Base-by-base conservation (phyloP, 2,888 invertebrate species). In the Xestobium rufovillosum region DNA sequence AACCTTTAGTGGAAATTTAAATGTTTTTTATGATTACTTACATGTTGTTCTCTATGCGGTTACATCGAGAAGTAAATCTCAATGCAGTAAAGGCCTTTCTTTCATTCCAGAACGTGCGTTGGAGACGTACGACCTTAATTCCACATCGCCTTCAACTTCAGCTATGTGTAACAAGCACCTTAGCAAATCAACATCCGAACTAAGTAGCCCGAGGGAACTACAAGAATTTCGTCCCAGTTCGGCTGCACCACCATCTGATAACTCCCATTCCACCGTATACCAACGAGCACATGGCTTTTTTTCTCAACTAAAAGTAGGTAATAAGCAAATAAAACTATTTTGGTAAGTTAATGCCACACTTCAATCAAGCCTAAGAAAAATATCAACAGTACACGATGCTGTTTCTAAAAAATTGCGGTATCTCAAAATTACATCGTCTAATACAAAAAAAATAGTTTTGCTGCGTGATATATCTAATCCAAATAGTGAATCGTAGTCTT, bases 251-350 rank as follows among this genome's bases (percentile, higher is more conserved):
- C 70, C 70, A 44, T n/a, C n/a, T n/a, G 67, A 70, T 47, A 72
- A 73, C 42, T 67, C 76, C 0, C 80, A 79, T 40, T 70, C 79
- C 12, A 78, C 82, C 25, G 84, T 86, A 31, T 79, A 86, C 34
- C 85, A 86, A 60, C 77, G 82, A 53, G 86, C 87, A 0, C 84
- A 85, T 57, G 83, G 83, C 48, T 87, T 88, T 66, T 85, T 88
- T 60, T 79, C 79, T 46, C 84, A 84, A 52, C 67, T 88, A 34
- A 84, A 83, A 70, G 80, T 79, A 63, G 61, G 56, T 42, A 27
- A 6, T 10, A 11, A 6, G 6, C 10, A 27, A 27, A 10, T 9
- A n/a, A n/a, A 19, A 19, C 23, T 19, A n/a, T 6, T n/a, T 6
- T 19, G 6, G 23, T n/a, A 19, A n/a, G 23, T 8, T 8, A 19